phyloP scores from a whole-genome alignment of 2,113 vertebrate species.

The Sterrhoptilus dennistouni region DNA sequence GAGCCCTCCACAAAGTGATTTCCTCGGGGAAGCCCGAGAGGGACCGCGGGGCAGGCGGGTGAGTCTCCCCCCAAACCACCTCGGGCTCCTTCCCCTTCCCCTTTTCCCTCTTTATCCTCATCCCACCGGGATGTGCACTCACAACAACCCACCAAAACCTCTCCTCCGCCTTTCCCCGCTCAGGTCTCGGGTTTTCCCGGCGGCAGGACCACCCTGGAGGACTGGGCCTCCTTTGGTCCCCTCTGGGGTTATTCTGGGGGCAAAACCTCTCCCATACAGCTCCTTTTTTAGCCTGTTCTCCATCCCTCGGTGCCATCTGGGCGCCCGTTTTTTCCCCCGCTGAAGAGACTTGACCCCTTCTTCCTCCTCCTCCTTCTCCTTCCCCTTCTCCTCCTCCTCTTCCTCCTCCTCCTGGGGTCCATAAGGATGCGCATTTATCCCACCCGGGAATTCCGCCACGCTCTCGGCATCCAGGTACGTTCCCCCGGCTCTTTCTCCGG shows the following conservation, averaged over 20 bases:
- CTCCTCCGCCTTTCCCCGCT: background rate
- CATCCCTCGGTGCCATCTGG: background rate
- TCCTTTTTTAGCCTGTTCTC: background rate
- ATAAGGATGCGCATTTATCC: background rate
- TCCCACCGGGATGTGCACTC: fast-evolving
- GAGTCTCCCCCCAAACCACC: background rate
- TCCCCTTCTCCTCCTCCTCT: background rate
- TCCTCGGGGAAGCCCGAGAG: background rate
- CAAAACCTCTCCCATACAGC: background rate
- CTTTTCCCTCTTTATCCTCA: background rate
- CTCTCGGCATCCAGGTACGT: constrained; percentile 35
- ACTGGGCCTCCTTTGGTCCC: background rate
- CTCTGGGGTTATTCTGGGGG: background rate
- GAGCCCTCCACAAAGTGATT: background rate
- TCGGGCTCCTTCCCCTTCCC: background rate
- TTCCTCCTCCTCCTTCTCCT: background rate
- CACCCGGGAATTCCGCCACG: background rate
- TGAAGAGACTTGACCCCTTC: constrained; percentile 16
- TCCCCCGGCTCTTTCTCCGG: background rate
- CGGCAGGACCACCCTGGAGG: background rate
- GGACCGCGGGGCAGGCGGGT: constrained; percentile 14
- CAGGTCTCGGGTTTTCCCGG: constrained; percentile 25
- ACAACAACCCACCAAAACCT: background rate
- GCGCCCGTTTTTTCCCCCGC: background rate
- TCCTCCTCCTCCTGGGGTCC: background rate